phyloP scores from a whole-genome alignment of 2,113 vertebrate genomes.

The Mystacornis crossleyi region DNA sequence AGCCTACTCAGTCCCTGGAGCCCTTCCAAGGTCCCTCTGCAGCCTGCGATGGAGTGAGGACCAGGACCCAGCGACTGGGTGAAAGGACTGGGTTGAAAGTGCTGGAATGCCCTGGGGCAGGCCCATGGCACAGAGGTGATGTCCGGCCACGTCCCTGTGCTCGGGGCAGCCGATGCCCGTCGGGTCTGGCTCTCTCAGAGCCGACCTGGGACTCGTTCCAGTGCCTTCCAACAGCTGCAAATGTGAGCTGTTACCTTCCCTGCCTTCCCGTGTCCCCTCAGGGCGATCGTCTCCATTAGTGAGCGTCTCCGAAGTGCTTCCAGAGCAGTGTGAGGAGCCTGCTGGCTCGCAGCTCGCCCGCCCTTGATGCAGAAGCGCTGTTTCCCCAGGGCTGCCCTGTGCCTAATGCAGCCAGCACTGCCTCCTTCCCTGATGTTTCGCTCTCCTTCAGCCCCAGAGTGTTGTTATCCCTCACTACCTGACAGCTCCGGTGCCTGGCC shows the following conservation, averaged over 20 bases:
- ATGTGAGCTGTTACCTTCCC: background rate
- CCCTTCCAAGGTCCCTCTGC: background rate
- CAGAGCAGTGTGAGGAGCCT: background rate
- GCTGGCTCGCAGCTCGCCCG: background rate
- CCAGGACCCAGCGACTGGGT: rapidly evolving
- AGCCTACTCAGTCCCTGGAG: background rate
- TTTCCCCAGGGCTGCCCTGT: background rate
- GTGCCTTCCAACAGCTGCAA: background rate
- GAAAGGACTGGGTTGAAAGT: background rate
- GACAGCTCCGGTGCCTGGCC: background rate
- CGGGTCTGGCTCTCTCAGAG: background rate
- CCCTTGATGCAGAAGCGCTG: background rate
- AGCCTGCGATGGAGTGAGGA: background rate
- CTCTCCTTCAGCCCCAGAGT: background rate
- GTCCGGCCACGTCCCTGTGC: rapidly evolving
- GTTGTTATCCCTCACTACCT: background rate
- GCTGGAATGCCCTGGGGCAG: background rate
- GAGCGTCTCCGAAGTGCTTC: background rate
- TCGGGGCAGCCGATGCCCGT: rapidly evolving
- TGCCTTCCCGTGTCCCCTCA: background rate
- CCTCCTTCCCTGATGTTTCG: background rate
- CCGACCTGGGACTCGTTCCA: background rate
- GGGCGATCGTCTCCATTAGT: conserved; percentile 21
- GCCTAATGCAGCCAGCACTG: background rate
- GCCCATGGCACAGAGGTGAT: rapidly evolving